A percentile compares a stretch with the other conserved stretches of the same genome.
Evolutionary conservation across 2,888 invertebrate genomes (phyloP).

Genomic region (Mylabris sibirica): DNA sequence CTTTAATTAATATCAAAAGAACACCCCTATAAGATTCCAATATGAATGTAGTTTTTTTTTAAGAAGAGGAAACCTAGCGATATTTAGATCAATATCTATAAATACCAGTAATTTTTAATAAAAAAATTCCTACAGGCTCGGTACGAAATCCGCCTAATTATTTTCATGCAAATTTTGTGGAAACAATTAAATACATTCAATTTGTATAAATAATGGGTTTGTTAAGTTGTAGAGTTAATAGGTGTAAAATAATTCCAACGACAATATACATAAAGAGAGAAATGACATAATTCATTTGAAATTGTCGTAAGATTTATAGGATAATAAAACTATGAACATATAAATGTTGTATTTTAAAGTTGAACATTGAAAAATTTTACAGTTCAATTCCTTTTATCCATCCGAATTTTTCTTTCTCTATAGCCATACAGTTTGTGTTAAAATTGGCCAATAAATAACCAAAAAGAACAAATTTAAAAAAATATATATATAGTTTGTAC

Average conservation of each 20-base stretch:
- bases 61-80: not conserved
- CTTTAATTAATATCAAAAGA: not conserved
- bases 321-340: constrained; percentile 18
- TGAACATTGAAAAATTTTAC: constrained; percentile 12
- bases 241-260: not conserved
- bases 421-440: not conserved
- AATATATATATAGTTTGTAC: not conserved
- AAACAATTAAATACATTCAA: constrained; percentile 19
- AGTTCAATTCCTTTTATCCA: constrained; percentile 17
- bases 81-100: constrained; percentile 15
- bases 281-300: constrained; percentile 28
- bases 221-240: constrained; percentile 7
- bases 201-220: constrained; percentile 11
- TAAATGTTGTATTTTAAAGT: constrained; percentile 11
- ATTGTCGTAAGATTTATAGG: constrained; percentile 25
- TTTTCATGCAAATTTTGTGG: not conserved
- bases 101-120: constrained; percentile 10
- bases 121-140: constrained; percentile 16
- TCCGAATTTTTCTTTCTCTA: not conserved
- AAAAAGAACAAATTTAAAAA: not conserved
- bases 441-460: constrained; percentile 2
- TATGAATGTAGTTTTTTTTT: too few relatives aligned
- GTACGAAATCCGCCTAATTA: constrained; percentile 17
- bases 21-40: not conserved
- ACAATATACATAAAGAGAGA: constrained; percentile 10